Evolutionary conservation across 2,888 invertebrate genomes (phyloP), one percentile per base, ranked within the genome.

Genomic region (Trichacis sp.): DNA sequence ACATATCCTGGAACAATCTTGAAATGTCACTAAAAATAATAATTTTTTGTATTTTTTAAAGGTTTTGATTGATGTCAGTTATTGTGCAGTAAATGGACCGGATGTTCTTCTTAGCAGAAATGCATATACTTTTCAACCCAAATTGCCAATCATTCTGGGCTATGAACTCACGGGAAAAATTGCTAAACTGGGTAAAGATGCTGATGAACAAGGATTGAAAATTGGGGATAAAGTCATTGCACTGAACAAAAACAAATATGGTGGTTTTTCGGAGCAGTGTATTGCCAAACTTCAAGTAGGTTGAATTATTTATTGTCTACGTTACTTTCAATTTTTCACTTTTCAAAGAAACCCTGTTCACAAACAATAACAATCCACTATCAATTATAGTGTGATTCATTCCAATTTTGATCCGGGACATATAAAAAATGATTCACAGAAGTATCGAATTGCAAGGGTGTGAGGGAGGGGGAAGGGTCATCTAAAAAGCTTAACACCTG

Each of bases 91-190:
- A n/a, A 92, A 91, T 81, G 87, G 88, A 46, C 85, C 88, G 0
- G 92, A 92, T 81, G 82, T 88, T 38, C 78, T 88, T 38, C 85
- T 87, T 64, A 86, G 87, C 68, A 81, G 85, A 69, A 88, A 88
- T 59, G 82, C 84, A 36, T 85, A 87, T 61, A 85, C 85, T 2
- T 76, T 75, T 1, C 81, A 86, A 64, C 85, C 86, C 2, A 75
- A 75, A 30, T 76, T 87, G 42, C 91, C 91, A 0, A 87, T 88
- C 74, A 82, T 88, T 19, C 89, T 91, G 52, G 92, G 92, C 4
- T 89, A 88, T 79, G 92, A 92, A 81, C 76, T 90, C 8, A 85
- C 87, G 24, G 92, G 91, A 0, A 88, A 88, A 76, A 85, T 91
- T 33, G 46, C 88, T 15, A 87, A 88, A 81, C 85, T 89, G 20